These are phyloP conservation scores for Cetoscarus ocellatus DNA, from an alignment of 2,797 vertebrate species.

Conservation along the genomic window DNA sequence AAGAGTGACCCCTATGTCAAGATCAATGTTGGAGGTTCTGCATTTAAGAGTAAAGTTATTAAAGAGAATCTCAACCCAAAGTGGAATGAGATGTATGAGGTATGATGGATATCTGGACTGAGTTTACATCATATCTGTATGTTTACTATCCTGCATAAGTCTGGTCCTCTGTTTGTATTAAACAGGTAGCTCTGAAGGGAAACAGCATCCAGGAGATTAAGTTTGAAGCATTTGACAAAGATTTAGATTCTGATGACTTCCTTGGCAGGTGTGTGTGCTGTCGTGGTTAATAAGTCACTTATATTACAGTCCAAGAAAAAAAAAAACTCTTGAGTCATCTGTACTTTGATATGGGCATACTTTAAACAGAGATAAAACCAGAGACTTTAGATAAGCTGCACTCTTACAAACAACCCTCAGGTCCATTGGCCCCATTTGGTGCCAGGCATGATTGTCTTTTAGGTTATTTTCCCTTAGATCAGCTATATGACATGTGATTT, in stretches of 20 bases:
- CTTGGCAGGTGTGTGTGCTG: conserved; percentile 87
- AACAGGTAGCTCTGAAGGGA: conserved; percentile 85
- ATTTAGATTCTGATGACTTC: conserved; percentile 93
- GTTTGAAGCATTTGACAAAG: conserved; percentile 92
- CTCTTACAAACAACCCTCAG: neutral
- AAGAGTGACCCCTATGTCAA: conserved; percentile 97
- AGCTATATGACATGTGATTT: too few species aligned
- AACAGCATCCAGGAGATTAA: conserved; percentile 86
- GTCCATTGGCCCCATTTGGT: too few species aligned
- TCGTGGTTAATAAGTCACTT: conserved; percentile 26
- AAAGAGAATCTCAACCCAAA: conserved; percentile 92
- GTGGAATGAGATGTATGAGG: conserved; percentile 98
- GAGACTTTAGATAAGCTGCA: neutral
- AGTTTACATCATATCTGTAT: neutral
- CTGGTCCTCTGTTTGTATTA: conserved; percentile 5
- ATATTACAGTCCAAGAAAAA: conserved; percentile 1
- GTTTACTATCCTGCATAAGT: neutral
- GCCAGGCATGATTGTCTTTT: too few species aligned
- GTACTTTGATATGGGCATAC: neutral
- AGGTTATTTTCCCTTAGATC: too few species aligned
- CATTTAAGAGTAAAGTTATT: conserved; percentile 91
- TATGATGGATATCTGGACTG: conserved; percentile 43
- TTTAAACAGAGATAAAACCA: neutral
- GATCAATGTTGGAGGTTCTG: conserved; percentile 85
- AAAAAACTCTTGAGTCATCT: neutral